Conservation (phyloP, 2,888 invertebrate genomes). For the Rhamnusium bicolor region DNA sequence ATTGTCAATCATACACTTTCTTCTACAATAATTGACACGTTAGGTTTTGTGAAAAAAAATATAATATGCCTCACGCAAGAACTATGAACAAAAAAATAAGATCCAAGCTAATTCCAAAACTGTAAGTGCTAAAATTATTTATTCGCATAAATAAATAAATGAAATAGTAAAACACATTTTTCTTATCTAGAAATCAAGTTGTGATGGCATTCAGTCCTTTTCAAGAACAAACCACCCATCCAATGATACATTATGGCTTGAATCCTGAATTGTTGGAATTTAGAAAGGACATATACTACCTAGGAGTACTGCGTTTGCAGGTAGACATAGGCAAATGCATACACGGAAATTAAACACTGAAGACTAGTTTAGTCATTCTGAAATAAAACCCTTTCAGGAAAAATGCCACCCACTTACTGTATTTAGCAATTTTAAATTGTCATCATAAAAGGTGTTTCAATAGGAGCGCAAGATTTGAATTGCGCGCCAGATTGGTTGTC, state of each 20-base stretch:
- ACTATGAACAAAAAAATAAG: constrained; percentile 32
- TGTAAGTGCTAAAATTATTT: constrained; percentile 33
- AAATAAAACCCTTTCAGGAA: no score
- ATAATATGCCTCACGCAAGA: neutral
- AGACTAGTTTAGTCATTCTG: no score
- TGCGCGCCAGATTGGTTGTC: no score
- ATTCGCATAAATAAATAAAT: neutral
- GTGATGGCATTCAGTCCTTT: neutral
- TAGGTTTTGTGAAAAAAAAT: no score
- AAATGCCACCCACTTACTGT: no score
- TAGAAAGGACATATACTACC: neutral
- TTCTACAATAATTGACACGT: no score
- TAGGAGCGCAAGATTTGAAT: no score
- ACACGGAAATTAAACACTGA: no score
- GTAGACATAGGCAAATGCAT: no score
- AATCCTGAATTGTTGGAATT: neutral
- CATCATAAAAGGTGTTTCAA: no score
- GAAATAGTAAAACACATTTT: neutral
- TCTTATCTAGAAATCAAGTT: neutral
- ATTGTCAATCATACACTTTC: no score
- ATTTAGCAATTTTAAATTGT: no score
- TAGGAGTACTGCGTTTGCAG: neutral
- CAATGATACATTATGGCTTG: neutral
- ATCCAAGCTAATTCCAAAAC: constrained; percentile 12
- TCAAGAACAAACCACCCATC: neutral